These are phyloP conservation scores for Athripsodes cinereus DNA, from an alignment of 2,888 invertebrate species.

Conservation along the genomic window DNA sequence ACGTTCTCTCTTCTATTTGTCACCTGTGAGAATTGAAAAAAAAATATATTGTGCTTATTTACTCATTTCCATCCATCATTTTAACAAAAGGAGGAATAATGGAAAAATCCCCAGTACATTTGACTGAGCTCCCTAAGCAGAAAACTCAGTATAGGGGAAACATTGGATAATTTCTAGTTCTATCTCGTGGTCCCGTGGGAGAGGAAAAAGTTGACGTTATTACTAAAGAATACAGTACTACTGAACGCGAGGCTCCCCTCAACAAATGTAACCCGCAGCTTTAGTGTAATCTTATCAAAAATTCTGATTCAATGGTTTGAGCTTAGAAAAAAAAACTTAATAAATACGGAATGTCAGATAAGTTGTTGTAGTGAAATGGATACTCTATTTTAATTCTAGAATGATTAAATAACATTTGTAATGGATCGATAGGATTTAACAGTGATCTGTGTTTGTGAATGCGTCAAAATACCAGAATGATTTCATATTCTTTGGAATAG, in stretches of 20 bases:
- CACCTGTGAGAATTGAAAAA: not conserved
- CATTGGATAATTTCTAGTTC: not conserved
- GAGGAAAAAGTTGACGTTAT: not conserved
- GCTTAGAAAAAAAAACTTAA: no score
- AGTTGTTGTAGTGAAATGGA: no score
- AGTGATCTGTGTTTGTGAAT: no score
- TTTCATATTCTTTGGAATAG: no score
- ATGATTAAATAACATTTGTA: no score
- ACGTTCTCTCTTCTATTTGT: not conserved
- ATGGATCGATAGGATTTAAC: no score
- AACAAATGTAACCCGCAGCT: not conserved
- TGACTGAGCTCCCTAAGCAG: not conserved
- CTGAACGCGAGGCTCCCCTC: not conserved
- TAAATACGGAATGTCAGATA: no score
- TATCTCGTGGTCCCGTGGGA: not conserved
- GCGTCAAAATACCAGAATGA: no score
- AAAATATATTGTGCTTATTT: not conserved
- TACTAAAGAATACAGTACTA: not conserved
- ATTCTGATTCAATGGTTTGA: no score
- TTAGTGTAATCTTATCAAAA: not conserved
- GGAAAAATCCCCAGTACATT: not conserved
- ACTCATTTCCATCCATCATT: conserved; percentile 4
- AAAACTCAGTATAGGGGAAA: not conserved
- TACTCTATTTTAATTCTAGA: no score
- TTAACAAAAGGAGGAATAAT: conserved; percentile 1